Evolutionary conservation across 2,797 vertebrate species (phyloP).

Genomic region (Pempheris klunzingeri): DNA sequence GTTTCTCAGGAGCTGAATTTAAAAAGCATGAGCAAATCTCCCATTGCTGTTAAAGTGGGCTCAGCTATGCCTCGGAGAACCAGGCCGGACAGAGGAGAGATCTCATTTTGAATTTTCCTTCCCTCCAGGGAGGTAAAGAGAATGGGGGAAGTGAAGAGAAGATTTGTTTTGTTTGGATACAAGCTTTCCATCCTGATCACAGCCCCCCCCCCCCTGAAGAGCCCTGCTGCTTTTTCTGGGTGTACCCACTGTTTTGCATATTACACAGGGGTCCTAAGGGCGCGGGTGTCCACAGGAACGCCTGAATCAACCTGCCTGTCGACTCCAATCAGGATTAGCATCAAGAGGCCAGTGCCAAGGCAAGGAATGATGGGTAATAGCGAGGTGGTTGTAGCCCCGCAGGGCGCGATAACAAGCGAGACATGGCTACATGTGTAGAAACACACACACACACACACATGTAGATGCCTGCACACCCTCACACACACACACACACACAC

Average conservation of each 20-base stretch:
- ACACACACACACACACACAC: constrained; percentile 8
- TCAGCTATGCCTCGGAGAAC: no score
- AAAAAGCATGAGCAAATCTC: no score
- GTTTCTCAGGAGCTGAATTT: no score
- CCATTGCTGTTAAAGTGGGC: no score
- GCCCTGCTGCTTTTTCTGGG: neutral
- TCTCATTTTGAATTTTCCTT: no score
- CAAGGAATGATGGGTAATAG: constrained; percentile 59
- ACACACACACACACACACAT: neutral
- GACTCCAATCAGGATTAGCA: constrained; percentile 51
- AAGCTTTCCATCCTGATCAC: neutral
- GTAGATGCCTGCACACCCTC: neutral
- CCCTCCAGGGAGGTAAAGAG: neutral
- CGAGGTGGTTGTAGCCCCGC: constrained; percentile 28
- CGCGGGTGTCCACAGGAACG: constrained; percentile 8
- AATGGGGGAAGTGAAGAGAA: no score
- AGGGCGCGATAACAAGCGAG: constrained; percentile 38
- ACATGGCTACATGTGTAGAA: neutral
- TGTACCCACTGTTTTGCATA: neutral
- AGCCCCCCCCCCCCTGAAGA: neutral
- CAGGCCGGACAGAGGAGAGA: no score
- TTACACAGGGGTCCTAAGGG: constrained; percentile 20
- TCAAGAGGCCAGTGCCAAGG: constrained; percentile 2
- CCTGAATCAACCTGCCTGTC: constrained; percentile 51
- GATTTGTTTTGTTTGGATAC: neutral